Evolutionary conservation across 2,888 invertebrate species (phyloP).

Genomic region (Netelia inedita): DNA sequence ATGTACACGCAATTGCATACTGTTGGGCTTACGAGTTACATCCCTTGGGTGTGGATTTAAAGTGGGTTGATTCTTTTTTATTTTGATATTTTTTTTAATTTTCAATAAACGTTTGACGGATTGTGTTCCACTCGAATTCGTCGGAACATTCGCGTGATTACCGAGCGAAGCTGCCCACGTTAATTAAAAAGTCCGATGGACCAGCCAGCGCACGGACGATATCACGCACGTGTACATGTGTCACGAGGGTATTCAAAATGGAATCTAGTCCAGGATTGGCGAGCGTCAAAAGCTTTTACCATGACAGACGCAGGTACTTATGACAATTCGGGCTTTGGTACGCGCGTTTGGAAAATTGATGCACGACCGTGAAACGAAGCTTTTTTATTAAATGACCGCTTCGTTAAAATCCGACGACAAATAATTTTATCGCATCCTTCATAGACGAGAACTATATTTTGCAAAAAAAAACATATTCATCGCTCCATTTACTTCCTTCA

Average conservation of each 20-base stretch:
- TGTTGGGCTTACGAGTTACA: constrained; percentile 19
- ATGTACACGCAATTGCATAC: constrained; percentile 2
- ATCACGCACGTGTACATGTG: constrained; percentile 12
- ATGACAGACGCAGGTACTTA: constrained; percentile 29
- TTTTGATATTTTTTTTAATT: constrained; percentile 24
- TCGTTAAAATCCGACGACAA: neutral
- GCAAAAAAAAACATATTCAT: no score
- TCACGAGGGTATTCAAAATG: constrained; percentile 58
- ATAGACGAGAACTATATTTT: no score
- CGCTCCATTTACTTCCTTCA: neutral
- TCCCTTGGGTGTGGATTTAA: constrained; percentile 34
- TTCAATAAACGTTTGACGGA: constrained; percentile 59
- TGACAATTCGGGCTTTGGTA: constrained; percentile 35
- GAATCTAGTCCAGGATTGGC: constrained; percentile 37
- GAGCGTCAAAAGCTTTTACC: constrained; percentile 41
- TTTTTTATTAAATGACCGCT: neutral
- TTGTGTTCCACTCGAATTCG: constrained; percentile 67
- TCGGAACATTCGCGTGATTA: constrained; percentile 62
- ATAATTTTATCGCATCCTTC: neutral
- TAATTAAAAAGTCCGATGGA: constrained; percentile 66
- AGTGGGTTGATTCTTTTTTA: constrained; percentile 35
- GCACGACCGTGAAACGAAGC: neutral
- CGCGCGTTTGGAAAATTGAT: neutral
- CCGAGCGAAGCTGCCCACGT: constrained; percentile 51
- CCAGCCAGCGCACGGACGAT: constrained; percentile 39